Conservation (phyloP, 2,113 vertebrate species). For the Reinhardtius hippoglossoides region DNA sequence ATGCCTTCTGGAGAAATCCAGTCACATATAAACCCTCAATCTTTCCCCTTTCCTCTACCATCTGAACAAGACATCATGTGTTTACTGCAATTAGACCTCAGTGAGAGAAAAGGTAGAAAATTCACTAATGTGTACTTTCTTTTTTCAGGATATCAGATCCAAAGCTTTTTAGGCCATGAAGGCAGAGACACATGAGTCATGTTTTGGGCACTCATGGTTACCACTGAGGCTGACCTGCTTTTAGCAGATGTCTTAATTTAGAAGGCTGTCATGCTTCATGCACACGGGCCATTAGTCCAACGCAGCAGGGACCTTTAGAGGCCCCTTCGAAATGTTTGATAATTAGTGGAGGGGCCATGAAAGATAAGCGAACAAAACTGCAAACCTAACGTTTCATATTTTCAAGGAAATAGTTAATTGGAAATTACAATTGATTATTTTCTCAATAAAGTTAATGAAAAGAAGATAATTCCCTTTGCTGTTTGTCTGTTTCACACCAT, state of each 20-base stretch:
- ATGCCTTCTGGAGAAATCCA: neutral
- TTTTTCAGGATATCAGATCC: too few species aligned
- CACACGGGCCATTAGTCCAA: conserved; percentile 33
- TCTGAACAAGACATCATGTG: conserved; percentile 5
- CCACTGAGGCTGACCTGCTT: conserved; percentile 30
- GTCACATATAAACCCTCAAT: neutral
- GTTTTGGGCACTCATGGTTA: conserved; percentile 9
- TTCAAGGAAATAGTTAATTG: conserved; percentile 3
- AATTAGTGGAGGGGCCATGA: conserved; percentile 11
- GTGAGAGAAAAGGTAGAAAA: neutral
- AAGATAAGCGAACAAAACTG: conserved; percentile 4
- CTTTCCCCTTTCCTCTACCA: neutral
- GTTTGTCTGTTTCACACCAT: neutral
- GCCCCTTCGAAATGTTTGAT: conserved; percentile 31
- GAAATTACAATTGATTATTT: conserved; percentile 9
- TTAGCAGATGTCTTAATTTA: conserved; percentile 53
- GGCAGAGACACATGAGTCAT: neutral
- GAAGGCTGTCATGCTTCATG: conserved; percentile 54
- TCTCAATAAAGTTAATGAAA: neutral
- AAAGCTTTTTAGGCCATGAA: neutral
- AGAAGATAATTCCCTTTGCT: neutral
- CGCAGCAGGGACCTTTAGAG: conserved; percentile 30
- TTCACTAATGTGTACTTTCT: neutral
- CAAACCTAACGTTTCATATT: conserved; percentile 1
- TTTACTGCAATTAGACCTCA: neutral